Percentiles rank a stretch among this genome's conserved stretches.
Evolutionary conservation across 2,113 vertebrate genomes (phyloP).

Genomic region (Diglossa brunneiventris): DNA sequence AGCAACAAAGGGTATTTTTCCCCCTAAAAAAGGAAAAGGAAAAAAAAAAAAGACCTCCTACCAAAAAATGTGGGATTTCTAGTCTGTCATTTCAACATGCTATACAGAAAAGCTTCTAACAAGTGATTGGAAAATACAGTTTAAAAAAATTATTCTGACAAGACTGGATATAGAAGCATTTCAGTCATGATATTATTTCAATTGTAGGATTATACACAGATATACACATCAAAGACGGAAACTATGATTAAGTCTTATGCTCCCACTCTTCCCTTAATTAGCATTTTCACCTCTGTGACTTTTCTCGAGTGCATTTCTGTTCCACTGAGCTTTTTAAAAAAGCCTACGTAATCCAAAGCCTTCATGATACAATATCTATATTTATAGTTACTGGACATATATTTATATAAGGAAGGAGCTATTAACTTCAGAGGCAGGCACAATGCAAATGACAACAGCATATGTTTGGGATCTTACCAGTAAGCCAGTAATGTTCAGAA

Average conservation of each 20-base stretch:
- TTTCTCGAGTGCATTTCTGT: conserved; percentile 5
- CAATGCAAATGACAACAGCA: conserved; percentile 20
- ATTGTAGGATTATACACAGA: background rate
- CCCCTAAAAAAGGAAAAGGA: background rate
- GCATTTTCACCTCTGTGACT: conserved; percentile 27
- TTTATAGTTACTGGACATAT: conserved; percentile 42
- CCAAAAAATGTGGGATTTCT: background rate
- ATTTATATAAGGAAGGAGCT: conserved; percentile 35
- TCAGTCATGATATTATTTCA: background rate
- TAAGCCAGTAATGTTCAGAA: conserved; percentile 97
- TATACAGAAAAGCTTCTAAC: background rate
- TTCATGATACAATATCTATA: conserved; percentile 40
- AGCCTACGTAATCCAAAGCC: conserved; percentile 9
- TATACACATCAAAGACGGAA: background rate
- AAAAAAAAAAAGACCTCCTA: background rate
- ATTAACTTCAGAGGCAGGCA: conserved; percentile 19
- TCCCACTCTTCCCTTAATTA: conserved; percentile 29
- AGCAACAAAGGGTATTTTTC: conserved; percentile 22
- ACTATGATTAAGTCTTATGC: background rate
- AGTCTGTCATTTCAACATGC: background rate
- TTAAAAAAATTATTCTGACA: background rate
- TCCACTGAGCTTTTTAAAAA: background rate
- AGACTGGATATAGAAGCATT: conserved; percentile 8
- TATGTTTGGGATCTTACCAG: conserved; percentile 78
- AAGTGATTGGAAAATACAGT: background rate